Evolutionary conservation across 1,140 invertebrate species (phyloP).

Genomic region (Asbolus verrucosus): DNA sequence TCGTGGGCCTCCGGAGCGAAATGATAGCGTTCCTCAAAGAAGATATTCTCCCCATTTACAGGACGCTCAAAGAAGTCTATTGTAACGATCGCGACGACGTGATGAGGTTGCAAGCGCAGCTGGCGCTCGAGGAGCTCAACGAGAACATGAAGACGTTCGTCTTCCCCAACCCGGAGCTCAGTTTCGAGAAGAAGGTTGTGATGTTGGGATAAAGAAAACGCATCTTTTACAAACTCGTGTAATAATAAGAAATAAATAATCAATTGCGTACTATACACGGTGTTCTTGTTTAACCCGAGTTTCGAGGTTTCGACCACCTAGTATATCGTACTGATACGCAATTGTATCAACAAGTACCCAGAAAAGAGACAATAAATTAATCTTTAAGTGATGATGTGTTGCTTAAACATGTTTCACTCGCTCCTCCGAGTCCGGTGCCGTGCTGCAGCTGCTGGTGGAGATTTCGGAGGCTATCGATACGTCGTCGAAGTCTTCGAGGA

Average conservation of each 20-base stretch:
- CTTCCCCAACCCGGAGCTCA: constrained; percentile 69
- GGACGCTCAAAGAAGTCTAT: constrained; percentile 75
- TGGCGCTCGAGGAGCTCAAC: constrained; percentile 83
- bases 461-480: constrained; percentile 59
- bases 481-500: constrained; percentile 55
- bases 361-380: constrained; percentile 33
- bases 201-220: constrained; percentile 61
- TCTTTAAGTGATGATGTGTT: too few relatives aligned
- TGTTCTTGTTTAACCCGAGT: constrained; percentile 48
- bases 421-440: constrained; percentile 54
- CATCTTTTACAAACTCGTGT: constrained; percentile 12
- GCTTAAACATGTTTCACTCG: constrained; percentile 15
- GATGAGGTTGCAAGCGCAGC: constrained; percentile 77
- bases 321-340: constrained; percentile 56
- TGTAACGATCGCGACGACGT: constrained; percentile 75
- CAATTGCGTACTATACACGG: constrained; percentile 59
- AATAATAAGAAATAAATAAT: constrained; percentile 30
- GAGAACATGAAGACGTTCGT: constrained; percentile 75
- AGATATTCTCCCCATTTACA: constrained; percentile 77
- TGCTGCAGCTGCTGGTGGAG: constrained; percentile 59
- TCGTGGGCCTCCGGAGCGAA: constrained; percentile 80
- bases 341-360: constrained; percentile 48
- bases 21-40: constrained; percentile 74
- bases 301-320: constrained; percentile 55
- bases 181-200: constrained; percentile 71